Percentiles rank a stretch among this genome's conserved stretches.
Conservation (phyloP, 1,140 invertebrate species). For the Euura saliciscinereae region DNA sequence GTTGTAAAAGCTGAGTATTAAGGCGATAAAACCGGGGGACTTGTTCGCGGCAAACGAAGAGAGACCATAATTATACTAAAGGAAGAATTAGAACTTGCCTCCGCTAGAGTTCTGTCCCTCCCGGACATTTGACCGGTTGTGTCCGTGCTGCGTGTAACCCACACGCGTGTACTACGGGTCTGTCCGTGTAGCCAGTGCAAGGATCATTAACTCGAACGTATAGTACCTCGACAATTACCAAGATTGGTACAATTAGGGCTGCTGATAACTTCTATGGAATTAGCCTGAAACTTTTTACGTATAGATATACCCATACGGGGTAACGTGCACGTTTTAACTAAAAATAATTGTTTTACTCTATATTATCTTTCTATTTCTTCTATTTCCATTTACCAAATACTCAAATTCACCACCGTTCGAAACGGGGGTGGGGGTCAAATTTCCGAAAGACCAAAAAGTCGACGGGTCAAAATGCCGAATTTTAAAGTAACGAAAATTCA, state of each 20-base stretch:
- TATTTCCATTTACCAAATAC: too few species aligned
- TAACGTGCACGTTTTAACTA: too few species aligned
- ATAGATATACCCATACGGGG: too few species aligned
- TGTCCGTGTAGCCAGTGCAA: neutral
- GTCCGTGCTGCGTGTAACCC: neutral
- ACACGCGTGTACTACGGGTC: too few species aligned
- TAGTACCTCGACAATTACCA: neutral
- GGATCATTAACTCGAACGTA: neutral
- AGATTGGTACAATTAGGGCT: neutral
- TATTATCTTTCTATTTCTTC: too few species aligned
- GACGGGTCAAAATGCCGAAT: too few species aligned
- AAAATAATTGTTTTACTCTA: too few species aligned
- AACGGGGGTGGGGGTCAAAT: too few species aligned
- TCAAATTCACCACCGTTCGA: too few species aligned
- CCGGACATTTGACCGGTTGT: conserved; percentile 1
- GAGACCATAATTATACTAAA: neutral
- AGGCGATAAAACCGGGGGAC: neutral
- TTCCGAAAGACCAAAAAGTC: too few species aligned
- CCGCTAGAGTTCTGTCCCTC: neutral
- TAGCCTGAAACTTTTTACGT: too few species aligned
- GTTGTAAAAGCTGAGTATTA: neutral
- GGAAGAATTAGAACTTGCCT: conserved; percentile 3
- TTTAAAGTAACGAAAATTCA: too few species aligned
- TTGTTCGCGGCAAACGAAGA: neutral
- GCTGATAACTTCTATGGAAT: neutral